phyloP scores from a whole-genome alignment of 2,797 vertebrate species.

The Danio tinwini region DNA sequence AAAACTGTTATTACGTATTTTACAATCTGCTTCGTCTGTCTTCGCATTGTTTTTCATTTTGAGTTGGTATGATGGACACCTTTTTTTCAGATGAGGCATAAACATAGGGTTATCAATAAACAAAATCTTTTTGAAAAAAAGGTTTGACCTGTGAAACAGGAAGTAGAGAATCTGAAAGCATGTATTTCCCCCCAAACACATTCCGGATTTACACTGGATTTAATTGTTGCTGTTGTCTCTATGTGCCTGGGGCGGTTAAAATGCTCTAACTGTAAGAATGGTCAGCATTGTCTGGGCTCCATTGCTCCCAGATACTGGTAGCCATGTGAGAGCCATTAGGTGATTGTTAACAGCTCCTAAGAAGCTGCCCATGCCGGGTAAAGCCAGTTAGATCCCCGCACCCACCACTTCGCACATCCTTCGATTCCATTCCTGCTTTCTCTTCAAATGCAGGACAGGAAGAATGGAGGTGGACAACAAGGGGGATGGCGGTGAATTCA shows the following conservation, averaged over 20 bases:
- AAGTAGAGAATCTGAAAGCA: not conserved
- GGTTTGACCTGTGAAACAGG: not conserved
- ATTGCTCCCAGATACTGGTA: constrained; percentile 70
- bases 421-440: constrained; percentile 58
- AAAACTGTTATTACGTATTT: constrained; percentile 73
- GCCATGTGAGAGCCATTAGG: constrained; percentile 83
- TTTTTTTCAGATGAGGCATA: constrained; percentile 53
- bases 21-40: constrained; percentile 49
- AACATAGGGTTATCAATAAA: not conserved
- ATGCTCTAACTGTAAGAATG: constrained; percentile 70
- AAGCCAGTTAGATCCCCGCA: constrained; percentile 55
- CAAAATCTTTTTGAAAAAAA: not conserved
- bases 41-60: constrained; percentile 45
- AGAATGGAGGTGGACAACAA: constrained; percentile 20
- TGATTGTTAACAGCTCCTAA: constrained; percentile 77
- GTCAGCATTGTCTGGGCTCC: constrained; percentile 72
- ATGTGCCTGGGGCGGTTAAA: constrained; percentile 62
- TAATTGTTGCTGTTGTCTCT: constrained; percentile 64
- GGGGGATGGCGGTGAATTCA: constrained; percentile 49
- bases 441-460: constrained; percentile 58
- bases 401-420: constrained; percentile 42
- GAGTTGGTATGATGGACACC: constrained; percentile 35
- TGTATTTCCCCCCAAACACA: constrained; percentile 23
- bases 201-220: constrained; percentile 33
- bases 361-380: constrained; percentile 76